Evolutionary conservation across 2,888 invertebrate genomes (phyloP), one percentile per base, ranked within the genome.

Genomic region (Macrophya annulata): DNA sequence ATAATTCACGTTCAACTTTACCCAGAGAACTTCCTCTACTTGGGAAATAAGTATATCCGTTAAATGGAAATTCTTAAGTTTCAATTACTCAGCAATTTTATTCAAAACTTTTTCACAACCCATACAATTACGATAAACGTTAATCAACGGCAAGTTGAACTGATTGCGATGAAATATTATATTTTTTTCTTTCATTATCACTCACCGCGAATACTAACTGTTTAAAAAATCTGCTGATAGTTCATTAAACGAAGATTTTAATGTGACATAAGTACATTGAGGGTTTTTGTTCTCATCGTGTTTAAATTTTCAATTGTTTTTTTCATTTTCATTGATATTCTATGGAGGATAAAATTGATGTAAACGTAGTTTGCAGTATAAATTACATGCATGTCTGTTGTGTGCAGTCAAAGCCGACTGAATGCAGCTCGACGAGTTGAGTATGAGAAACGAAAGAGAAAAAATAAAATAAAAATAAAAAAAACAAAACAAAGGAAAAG

Each of bases 351-450:
- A 40, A 71, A 17, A 37, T 71, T 17, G 71, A 71, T n/a, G 40
- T n/a, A n/a, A n/a, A n/a, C n/a, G n/a, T n/a, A n/a, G n/a, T n/a
- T 31, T 40, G 40, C 3, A 17, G 5, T 31, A n/a, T 31, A n/a
- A 5, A 17, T 8, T 62, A 31, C n/a, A 12, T n/a, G 8, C 25
- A 4, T 62, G 51, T 55, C 5, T 25, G 62, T 4, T 40, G 72
- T 48, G 45, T 25, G n/a, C 21, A 59, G 21, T 55, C 55, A 51
- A 31, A 79, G n/a, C 40, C 79, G 51, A 21, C 10, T 40, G 40
- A 10, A 81, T 62, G 81, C 43, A 81, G 4, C 59, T 40, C 59
- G 21, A 62, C 55, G 31, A 55, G 51, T 48, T 77, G 51, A 12
- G 51, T 31, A 31, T 31, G 31, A 31, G 31, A 31, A 31, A 3